phyloP scores from a whole-genome alignment of 2,797 vertebrate species.

The Darevskia nairensis region DNA sequence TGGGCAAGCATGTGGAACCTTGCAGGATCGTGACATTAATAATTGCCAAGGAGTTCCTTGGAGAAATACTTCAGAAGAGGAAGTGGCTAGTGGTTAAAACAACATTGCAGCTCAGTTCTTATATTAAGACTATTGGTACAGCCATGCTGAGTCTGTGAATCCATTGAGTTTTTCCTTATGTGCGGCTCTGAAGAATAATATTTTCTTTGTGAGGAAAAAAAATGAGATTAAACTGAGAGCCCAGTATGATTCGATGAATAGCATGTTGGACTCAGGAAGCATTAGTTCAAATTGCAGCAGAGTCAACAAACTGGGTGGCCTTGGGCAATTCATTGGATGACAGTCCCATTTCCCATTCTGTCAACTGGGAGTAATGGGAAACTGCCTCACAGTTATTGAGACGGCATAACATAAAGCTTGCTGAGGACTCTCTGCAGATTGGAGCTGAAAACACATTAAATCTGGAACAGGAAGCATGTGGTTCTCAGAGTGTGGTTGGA shows the following conservation, averaged over 20 bases:
- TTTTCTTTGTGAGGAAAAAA: conserved; percentile 39
- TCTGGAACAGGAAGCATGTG: too few relatives aligned
- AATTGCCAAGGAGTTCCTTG: conserved; percentile 58
- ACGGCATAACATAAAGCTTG: conserved; percentile 9
- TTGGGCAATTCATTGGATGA: conserved; percentile 29
- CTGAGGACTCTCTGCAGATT: not conserved
- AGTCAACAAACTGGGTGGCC: conserved; percentile 33
- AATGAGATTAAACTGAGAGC: conserved; percentile 25
- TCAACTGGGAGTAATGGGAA: conserved; percentile 31
- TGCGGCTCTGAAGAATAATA: conserved; percentile 55
- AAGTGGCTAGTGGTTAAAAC: conserved; percentile 58
- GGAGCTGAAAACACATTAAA: not conserved
- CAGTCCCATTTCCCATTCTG: conserved; percentile 25
- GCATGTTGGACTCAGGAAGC: conserved; percentile 11
- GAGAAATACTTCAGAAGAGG: conserved; percentile 48
- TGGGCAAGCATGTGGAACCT: conserved; percentile 48
- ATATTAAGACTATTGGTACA: conserved; percentile 34
- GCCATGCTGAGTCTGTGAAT: conserved; percentile 43
- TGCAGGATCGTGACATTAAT: conserved; percentile 28
- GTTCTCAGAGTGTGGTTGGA: too few relatives aligned
- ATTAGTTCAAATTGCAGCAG: conserved; percentile 28
- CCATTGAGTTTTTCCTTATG: conserved; percentile 40
- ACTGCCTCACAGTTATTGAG: conserved; percentile 9
- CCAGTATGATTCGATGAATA: conserved; percentile 2
- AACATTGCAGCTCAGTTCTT: conserved; percentile 43